Conservation (phyloP, 2,888 invertebrate species). For the Sepioteuthis lessoniana region DNA sequence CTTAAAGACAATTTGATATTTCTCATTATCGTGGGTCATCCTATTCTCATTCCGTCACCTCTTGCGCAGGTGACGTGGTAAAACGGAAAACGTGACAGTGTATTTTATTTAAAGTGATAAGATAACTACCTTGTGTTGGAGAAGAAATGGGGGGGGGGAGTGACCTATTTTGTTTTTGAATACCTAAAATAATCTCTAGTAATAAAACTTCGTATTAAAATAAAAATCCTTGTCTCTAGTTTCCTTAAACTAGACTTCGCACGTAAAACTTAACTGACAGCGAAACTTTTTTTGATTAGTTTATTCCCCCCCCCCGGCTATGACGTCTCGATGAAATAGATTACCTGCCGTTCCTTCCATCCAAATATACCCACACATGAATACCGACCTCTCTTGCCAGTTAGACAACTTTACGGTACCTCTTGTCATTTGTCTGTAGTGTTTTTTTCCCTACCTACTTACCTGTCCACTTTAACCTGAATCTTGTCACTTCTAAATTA, state of each 20-base stretch:
- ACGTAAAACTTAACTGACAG: background rate
- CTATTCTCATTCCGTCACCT: too few relatives aligned
- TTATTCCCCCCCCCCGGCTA: background rate
- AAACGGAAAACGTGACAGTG: background rate
- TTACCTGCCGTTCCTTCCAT: constrained; percentile 9
- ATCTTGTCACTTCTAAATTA: background rate
- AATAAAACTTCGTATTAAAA: background rate
- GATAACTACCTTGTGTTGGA: background rate
- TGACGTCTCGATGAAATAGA: background rate
- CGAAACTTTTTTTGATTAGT: background rate
- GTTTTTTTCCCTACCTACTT: background rate
- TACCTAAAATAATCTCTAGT: background rate
- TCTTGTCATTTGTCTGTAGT: background rate
- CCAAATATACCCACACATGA: background rate
- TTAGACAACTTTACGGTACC: background rate
- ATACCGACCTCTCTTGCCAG: background rate
- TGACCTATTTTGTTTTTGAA: background rate
- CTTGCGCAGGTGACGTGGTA: too few relatives aligned
- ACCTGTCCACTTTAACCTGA: background rate
- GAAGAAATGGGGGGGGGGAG: background rate
- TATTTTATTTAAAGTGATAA: background rate
- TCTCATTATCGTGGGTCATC: too few relatives aligned
- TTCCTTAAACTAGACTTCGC: background rate
- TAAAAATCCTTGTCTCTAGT: background rate
- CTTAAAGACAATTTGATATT: too few relatives aligned